Conservation (phyloP, 2,888 invertebrate species). For the Aleiodes alternator region DNA sequence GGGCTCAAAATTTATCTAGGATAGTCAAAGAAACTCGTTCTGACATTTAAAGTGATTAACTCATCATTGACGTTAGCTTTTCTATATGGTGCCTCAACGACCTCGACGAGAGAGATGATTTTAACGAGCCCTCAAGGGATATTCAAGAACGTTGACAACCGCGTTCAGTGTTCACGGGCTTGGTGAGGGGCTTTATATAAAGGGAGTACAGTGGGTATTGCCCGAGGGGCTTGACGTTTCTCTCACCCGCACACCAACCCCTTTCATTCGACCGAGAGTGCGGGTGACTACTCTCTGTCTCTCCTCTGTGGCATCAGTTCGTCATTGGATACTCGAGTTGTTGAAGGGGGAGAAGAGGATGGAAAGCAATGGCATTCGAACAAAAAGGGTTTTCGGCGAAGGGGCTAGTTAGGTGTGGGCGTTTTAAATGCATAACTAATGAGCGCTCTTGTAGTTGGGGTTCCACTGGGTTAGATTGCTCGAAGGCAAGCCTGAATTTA, state of each 20-base stretch:
- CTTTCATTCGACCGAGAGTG: constrained; percentile 57
- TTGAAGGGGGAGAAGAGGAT: constrained; percentile 15
- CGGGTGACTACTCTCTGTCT: constrained; percentile 27
- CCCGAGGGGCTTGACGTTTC: constrained; percentile 47
- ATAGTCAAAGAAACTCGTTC: constrained; percentile 38
- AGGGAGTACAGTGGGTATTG: constrained; percentile 49
- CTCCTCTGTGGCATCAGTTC: constrained; percentile 31
- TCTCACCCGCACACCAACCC: constrained; percentile 49
- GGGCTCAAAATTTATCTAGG: constrained; percentile 37
- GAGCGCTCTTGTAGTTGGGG: constrained; percentile 52
- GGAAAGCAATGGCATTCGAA: constrained; percentile 25
- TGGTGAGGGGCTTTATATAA: constrained; percentile 48
- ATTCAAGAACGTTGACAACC: constrained; percentile 56
- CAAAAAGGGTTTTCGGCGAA: constrained; percentile 22
- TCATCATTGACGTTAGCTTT: constrained; percentile 39
- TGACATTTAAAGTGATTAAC: constrained; percentile 30
- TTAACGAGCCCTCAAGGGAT: constrained; percentile 69
- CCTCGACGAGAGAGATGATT: constrained; percentile 54
- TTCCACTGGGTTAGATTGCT: constrained; percentile 18
- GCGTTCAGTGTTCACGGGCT: constrained; percentile 26
- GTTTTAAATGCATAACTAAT: constrained; percentile 71
- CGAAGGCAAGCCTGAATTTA: constrained; percentile 16
- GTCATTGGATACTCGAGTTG: constrained; percentile 32
- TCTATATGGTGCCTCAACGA: constrained; percentile 48
- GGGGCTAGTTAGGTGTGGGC: constrained; percentile 28